phyloP scores from a whole-genome alignment of 2,797 vertebrate species.

The Cichlasoma orientale region DNA sequence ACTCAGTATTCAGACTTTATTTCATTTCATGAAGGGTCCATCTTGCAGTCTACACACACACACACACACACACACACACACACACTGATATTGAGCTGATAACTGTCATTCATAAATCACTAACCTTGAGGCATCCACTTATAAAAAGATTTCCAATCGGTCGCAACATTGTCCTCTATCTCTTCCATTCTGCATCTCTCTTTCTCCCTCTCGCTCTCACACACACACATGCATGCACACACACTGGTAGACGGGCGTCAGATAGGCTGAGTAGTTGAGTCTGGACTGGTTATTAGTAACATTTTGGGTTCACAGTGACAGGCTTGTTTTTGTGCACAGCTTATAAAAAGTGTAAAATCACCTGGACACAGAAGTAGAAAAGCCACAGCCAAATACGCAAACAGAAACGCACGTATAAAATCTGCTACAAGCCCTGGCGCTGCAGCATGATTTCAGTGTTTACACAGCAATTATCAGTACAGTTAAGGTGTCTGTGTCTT shows the following conservation, averaged over 20 bases:
- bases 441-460: slow-evolving; percentile 32
- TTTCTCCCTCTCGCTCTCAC: not conserved
- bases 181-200: not conserved
- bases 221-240: not conserved
- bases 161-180: slow-evolving; percentile 46
- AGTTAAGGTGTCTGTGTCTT: slow-evolving; percentile 51
- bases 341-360: slow-evolving; percentile 7
- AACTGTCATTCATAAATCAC: slow-evolving; percentile 62
- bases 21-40: slow-evolving; percentile 38
- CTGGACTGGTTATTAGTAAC: slow-evolving; percentile 1
- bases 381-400: not conserved
- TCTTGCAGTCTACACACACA: not conserved
- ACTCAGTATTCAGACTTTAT: slow-evolving; percentile 48
- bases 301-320: not conserved
- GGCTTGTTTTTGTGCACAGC: not conserved
- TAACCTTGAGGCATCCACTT: slow-evolving; percentile 5
- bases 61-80: not conserved
- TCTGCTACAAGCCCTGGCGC: not conserved
- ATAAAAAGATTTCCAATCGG: slow-evolving; percentile 57
- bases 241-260: slow-evolving; percentile 15
- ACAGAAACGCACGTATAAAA: not conserved
- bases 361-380: not conserved
- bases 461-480: slow-evolving; percentile 54
- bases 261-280: slow-evolving; percentile 4
- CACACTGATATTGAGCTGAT: slow-evolving; percentile 29